phyloP scores from a whole-genome alignment of 1,140 invertebrate genomes.

The Orius insidiosus region DNA sequence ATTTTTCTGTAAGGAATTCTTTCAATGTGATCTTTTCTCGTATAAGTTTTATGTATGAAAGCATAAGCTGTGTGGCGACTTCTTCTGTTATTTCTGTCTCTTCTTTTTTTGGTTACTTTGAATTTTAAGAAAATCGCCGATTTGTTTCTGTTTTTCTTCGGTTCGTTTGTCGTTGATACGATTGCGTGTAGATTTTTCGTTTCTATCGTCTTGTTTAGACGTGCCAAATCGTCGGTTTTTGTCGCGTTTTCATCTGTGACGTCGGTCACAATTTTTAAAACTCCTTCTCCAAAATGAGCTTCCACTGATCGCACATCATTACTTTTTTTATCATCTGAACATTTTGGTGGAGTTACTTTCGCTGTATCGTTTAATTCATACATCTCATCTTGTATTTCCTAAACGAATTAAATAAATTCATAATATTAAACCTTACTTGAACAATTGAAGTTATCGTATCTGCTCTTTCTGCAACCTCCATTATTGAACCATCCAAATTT shows the following conservation, averaged over 20 bases:
- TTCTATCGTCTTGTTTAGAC: not conserved
- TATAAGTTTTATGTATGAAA: constrained; percentile 7
- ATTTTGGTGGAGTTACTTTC: not conserved
- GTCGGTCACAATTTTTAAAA: constrained; percentile 13
- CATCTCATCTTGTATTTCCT: constrained; percentile 19
- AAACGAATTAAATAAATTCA: constrained; percentile 1
- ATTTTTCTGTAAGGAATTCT: constrained; percentile 11
- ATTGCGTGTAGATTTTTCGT: not conserved
- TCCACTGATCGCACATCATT: not conserved
- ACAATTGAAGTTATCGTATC: constrained; percentile 13
- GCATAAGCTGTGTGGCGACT: constrained; percentile 1
- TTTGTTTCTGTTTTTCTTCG: constrained; percentile 1
- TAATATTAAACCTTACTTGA: constrained; percentile 14
- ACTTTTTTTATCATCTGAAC: not conserved
- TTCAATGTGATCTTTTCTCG: constrained; percentile 2
- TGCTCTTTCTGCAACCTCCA: constrained; percentile 9
- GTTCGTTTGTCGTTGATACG: not conserved
- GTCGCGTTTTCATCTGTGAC: not conserved
- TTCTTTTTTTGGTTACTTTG: not conserved
- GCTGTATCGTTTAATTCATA: constrained; percentile 1
- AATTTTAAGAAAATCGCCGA: not conserved
- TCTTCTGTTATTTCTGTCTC: constrained; percentile 4
- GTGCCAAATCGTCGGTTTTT: not conserved
- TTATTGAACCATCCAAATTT: constrained; percentile 5
- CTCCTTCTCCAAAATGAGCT: constrained; percentile 6